Base-by-base conservation (phyloP, 2,888 invertebrate genomes). In the Gymnosoma rotundatum region DNA sequence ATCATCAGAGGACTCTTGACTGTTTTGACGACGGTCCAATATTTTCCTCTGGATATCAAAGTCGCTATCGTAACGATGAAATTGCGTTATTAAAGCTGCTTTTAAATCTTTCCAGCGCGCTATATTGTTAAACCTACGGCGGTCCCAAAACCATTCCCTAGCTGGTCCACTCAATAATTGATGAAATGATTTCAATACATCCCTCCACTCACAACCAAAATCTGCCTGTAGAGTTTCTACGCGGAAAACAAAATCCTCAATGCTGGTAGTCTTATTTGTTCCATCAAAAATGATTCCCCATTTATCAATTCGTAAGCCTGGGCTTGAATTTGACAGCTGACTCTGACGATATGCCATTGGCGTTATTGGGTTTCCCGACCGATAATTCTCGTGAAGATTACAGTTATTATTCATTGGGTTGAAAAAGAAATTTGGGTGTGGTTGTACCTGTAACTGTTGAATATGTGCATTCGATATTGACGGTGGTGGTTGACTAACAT, bases 271-370 rank as follows among this genome's bases (percentile, higher is more conserved):
- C 0, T 36, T 48, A 14, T 18, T 50, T 0, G 66, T 67, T 0
- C 67, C 67, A 12, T 38, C 54, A 20, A 67, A 67, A 8, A 20
- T 38, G 0, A 67, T 38, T 25, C 3, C 67, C 67, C 67, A 67
- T 36, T 67, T 67, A 14, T 67, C 67, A 20, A 54, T 54, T 0
- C 67, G 36, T 38, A 38, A 38, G 10, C 38, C 38, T 38, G 38
- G 38, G 7, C 38, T 10, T 38, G 38, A 5, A 9, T 38, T 9
- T 38, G 7, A 7, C 1, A 4, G 38, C 38, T 38, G 25, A 25
- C 38, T 7, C 38, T 38, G 10, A 10, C 38, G 38, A 38, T 9
- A 25, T 25, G 25, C 25, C 4, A 25, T 25, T 25, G 25, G 25
- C 25, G 25, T 25, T 25, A 25, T 25, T 25, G 25, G 25, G 25